Percentiles rank a stretch among this genome's conserved stretches.
Evolutionary conservation across 1,140 invertebrate species (phyloP).

Genomic region (Thaumatotibia leucotreta): DNA sequence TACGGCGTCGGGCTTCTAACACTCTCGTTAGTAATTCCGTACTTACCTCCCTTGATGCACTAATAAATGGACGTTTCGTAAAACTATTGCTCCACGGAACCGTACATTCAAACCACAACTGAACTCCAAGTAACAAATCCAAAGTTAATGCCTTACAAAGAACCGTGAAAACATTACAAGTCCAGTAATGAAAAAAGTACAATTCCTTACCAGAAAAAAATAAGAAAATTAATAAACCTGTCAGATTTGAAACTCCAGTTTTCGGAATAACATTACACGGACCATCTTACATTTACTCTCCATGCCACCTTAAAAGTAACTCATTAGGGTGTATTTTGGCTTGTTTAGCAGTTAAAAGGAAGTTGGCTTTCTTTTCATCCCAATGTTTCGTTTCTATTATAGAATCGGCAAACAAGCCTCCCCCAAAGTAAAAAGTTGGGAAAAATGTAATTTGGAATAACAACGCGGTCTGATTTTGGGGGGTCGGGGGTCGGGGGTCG

Average conservation of each 20-base stretch:
- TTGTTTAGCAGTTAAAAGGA: not conserved
- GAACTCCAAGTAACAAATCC: not conserved
- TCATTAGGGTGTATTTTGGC: not conserved
- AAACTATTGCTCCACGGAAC: not conserved
- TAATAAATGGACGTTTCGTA: no score
- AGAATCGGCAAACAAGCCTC: conserved; percentile 16
- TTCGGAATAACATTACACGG: conserved; percentile 12
- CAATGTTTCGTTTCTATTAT: conserved; percentile 16
- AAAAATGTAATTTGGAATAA: conserved; percentile 23
- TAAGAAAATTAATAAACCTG: conserved; percentile 20
- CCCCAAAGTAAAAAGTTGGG: conserved; percentile 20
- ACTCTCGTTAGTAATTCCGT: not conserved
- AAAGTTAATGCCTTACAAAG: conserved; percentile 1
- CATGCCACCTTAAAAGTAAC: not conserved
- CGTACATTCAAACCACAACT: not conserved
- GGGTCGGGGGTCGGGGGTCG: not conserved
- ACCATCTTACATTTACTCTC: not conserved
- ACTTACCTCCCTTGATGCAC: no score
- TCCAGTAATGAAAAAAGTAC: conserved; percentile 7
- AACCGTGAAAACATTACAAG: conserved; percentile 9
- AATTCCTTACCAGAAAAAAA: conserved; percentile 3
- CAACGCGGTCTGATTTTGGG: conserved; percentile 15
- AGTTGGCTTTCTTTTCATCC: conserved; percentile 9
- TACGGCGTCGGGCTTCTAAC: no score
- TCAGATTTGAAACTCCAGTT: not conserved